These are phyloP conservation scores for Pandion haliaetus DNA, from an alignment of 2,113 vertebrate species.

Conservation along the genomic window DNA sequence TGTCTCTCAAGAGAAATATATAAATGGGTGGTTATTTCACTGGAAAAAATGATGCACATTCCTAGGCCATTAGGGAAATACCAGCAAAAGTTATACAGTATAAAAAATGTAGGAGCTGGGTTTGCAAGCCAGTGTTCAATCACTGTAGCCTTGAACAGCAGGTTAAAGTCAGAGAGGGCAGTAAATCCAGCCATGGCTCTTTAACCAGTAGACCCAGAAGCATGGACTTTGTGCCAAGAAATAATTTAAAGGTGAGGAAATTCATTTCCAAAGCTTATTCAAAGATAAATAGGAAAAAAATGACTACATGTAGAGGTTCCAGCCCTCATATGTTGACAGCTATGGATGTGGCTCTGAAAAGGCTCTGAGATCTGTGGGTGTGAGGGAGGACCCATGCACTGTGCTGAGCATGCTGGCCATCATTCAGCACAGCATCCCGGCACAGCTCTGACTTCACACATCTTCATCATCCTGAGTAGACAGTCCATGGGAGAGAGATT, in stretches of 20 bases:
- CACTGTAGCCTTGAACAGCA: conserved; percentile 64
- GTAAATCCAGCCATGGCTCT: conserved; percentile 59
- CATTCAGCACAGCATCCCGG: background rate
- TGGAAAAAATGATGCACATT: conserved; percentile 13
- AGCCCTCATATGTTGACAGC: background rate
- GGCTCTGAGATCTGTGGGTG: background rate
- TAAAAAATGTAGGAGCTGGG: conserved; percentile 36
- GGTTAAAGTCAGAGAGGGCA: conserved; percentile 41
- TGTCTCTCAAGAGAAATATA: conserved; percentile 44
- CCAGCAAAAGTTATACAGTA: conserved; percentile 20
- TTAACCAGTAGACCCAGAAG: conserved; percentile 23
- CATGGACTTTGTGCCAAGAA: conserved; percentile 43
- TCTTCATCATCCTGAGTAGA: background rate
- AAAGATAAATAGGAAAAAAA: background rate
- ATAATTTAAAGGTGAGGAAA: conserved; percentile 30
- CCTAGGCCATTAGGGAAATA: conserved; percentile 56
- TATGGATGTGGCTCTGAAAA: background rate
- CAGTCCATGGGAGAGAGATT: background rate
- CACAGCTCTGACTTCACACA: background rate
- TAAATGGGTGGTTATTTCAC: conserved; percentile 48
- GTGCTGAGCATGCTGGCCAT: background rate
- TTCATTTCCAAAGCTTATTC: background rate
- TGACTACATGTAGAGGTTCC: background rate
- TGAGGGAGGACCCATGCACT: background rate
- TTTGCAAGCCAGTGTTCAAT: conserved; percentile 61